These are phyloP conservation scores for Microcebus griseorufus DNA, from an alignment of 2,113 vertebrate species.

Conservation along the genomic window DNA sequence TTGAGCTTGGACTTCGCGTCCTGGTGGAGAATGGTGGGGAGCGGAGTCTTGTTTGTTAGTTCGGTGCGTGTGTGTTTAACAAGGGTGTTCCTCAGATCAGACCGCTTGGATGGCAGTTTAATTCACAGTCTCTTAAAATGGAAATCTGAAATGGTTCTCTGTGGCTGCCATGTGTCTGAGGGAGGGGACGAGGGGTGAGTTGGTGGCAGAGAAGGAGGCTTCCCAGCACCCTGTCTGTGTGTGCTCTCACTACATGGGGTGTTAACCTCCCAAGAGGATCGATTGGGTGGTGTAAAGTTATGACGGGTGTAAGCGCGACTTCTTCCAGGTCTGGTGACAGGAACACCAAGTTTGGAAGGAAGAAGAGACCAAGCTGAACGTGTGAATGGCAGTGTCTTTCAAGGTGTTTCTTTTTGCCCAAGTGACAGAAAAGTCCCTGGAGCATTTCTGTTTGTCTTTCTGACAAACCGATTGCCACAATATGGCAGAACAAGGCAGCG, in stretches of 20 bases:
- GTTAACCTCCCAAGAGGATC: neutral
- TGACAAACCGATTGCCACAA: neutral
- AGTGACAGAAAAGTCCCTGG: neutral
- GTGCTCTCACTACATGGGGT: rapidly evolving
- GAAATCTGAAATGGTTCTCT: neutral
- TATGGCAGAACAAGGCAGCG: rapidly evolving
- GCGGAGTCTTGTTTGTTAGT: too few species aligned
- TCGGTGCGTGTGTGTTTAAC: neutral
- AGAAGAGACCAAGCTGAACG: neutral
- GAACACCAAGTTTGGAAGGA: neutral
- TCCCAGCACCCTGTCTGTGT: rapidly evolving
- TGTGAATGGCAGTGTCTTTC: neutral
- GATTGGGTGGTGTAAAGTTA: neutral
- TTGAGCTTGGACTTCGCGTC: neutral
- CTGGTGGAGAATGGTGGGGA: neutral
- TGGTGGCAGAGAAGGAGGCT: rapidly evolving
- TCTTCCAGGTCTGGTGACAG: neutral
- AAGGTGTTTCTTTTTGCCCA: neutral
- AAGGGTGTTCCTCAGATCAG: neutral
- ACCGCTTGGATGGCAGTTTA: neutral
- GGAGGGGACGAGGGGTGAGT: neutral
- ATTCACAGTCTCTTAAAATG: neutral
- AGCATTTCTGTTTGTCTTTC: neutral
- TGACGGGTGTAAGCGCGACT: neutral
- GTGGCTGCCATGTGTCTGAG: too few species aligned